Conservation (phyloP, 1,140 invertebrate genomes). For the Chlorops oryzae region DNA sequence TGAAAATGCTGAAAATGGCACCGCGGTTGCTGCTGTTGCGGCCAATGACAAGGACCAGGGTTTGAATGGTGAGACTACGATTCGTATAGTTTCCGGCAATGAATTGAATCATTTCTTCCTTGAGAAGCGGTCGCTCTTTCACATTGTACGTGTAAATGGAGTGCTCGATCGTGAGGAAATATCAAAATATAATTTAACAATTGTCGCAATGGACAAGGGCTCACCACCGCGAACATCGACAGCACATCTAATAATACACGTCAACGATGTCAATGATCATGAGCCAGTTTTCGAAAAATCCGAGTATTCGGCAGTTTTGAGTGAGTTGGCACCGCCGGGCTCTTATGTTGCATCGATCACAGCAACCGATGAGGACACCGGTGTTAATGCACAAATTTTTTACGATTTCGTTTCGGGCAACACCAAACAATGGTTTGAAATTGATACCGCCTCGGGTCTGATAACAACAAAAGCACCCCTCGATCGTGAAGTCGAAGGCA, state of each 20-base stretch:
- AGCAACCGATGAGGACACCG: conserved; percentile 85
- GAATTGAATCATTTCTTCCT: conserved; percentile 83
- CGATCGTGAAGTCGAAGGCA: conserved; percentile 81
- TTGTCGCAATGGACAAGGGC: conserved; percentile 85
- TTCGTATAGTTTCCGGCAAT: conserved; percentile 81
- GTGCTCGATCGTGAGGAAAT: conserved; percentile 88
- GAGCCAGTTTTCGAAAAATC: conserved; percentile 91
- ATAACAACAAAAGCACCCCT: conserved; percentile 76
- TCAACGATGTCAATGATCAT: conserved; percentile 94
- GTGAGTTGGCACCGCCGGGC: conserved; percentile 78
- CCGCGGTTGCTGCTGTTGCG: conserved; percentile 87
- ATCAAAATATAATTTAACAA: conserved; percentile 84
- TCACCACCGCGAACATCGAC: conserved; percentile 75
- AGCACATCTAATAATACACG: conserved; percentile 80
- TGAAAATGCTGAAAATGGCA: conserved; percentile 84
- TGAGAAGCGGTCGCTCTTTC: conserved; percentile 75
- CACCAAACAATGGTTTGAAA: conserved; percentile 78
- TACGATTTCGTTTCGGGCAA: conserved; percentile 84
- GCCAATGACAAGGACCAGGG: conserved; percentile 88
- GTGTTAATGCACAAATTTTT: conserved; percentile 80
- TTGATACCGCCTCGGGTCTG: conserved; percentile 74
- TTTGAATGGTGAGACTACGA: conserved; percentile 77
- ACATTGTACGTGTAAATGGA: conserved; percentile 87
- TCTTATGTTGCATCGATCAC: conserved; percentile 83
- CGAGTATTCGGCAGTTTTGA: conserved; percentile 81